Conservation (phyloP, 2,797 vertebrate genomes). For the Lepidocolaptes lacrymiger region DNA sequence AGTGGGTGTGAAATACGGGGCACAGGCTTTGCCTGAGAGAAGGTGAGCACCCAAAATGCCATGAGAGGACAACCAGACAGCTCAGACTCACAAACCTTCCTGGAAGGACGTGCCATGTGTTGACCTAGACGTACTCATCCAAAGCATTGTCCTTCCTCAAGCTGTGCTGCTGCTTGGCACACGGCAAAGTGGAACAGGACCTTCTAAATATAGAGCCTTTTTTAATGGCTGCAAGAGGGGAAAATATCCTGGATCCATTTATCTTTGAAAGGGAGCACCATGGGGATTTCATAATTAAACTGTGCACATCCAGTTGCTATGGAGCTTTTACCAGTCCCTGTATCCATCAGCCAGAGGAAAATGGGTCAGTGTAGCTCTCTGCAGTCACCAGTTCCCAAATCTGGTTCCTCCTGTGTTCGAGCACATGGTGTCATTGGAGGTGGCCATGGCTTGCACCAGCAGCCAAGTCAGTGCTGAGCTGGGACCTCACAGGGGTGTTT, state of each 20-base stretch:
- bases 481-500: rapidly evolving
- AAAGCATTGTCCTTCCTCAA: not conserved
- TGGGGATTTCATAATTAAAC: conserved; percentile 55
- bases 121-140: not conserved
- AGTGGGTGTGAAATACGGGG: not conserved
- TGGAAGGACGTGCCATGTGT: not conserved
- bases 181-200: not conserved
- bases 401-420: not conserved
- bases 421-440: rapidly evolving
- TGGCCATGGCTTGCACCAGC: not conserved
- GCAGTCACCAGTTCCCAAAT: not conserved
- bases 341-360: conserved; percentile 63
- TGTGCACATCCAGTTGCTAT: conserved; percentile 65
- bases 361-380: conserved; percentile 60
- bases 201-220: conserved; percentile 49
- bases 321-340: conserved; percentile 19
- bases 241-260: conserved; percentile 19
- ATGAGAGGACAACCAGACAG: rapidly evolving
- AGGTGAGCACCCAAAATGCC: rapidly evolving
- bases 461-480: not conserved
- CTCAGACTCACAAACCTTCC: not conserved
- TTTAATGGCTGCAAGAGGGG: not conserved
- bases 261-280: not conserved
- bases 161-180: not conserved
- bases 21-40: not conserved